A percentile compares a stretch with the other conserved stretches of the same genome.
Conservation (phyloP, 2,113 vertebrate species). For the Falcunculus frontatus region DNA sequence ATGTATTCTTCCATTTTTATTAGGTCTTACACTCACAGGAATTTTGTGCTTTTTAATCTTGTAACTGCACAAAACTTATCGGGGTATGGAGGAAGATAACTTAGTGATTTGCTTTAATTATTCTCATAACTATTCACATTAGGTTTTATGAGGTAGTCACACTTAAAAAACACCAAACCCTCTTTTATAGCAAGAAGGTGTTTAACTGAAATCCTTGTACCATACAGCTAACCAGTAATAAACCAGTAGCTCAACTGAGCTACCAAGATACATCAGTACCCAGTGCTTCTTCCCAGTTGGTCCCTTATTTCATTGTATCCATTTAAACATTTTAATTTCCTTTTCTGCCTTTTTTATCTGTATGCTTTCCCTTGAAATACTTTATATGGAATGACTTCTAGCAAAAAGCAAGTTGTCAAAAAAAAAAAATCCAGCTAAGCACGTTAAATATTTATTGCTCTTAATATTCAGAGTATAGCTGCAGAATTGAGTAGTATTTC, state of each 20-base stretch:
- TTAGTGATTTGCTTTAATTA: slow-evolving; percentile 43
- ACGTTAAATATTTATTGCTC: neutral
- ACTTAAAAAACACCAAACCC: neutral
- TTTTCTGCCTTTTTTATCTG: neutral
- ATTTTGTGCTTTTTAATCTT: slow-evolving; percentile 59
- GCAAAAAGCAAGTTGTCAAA: neutral
- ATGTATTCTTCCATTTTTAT: slow-evolving; percentile 63
- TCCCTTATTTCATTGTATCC: neutral
- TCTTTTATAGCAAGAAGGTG: neutral
- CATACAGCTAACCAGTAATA: neutral
- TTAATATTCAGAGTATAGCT: neutral
- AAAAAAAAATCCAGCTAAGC: neutral
- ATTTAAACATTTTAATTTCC: neutral
- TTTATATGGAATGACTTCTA: neutral
- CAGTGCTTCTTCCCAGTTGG: neutral
- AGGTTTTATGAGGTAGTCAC: neutral
- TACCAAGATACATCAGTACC: neutral
- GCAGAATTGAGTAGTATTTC: neutral
- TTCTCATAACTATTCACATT: neutral
- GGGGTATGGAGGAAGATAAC: slow-evolving; percentile 3
- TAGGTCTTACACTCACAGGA: slow-evolving; percentile 55
- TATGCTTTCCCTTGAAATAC: neutral
- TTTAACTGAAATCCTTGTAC: neutral
- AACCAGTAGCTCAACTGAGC: neutral
- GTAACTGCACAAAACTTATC: slow-evolving; percentile 30